These are phyloP conservation scores for Tiaroga cobitis DNA, from an alignment of 2,797 vertebrate species.

Conservation along the genomic window DNA sequence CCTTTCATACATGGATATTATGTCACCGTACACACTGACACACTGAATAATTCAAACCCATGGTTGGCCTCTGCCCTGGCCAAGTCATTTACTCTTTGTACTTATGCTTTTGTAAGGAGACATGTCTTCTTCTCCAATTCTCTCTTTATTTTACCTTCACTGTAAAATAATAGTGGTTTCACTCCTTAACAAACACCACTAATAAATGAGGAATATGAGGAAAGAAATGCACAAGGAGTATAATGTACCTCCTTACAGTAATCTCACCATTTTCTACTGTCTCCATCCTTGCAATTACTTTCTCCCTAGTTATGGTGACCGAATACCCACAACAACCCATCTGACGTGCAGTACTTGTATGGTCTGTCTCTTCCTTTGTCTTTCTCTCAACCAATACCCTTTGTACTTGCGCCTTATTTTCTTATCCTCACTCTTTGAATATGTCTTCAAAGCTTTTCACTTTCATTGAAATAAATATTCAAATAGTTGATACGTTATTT, in stretches of 20 bases:
- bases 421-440: background rate
- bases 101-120: conserved; percentile 24
- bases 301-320: background rate
- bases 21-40: background rate
- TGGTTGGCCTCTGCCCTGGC: background rate
- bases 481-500: background rate
- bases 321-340: background rate
- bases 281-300: background rate
- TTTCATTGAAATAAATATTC: background rate
- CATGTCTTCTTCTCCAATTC: background rate
- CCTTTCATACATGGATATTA: conserved; percentile 1
- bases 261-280: background rate
- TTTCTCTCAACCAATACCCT: background rate
- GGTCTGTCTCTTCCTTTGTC: background rate
- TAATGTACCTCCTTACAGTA: background rate
- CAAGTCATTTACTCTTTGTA: conserved; percentile 17
- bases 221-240: background rate
- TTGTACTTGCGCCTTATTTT: background rate
- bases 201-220: background rate
- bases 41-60: conserved; percentile 13
- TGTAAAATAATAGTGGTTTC: background rate
- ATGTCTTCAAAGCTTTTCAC: background rate
- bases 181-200: background rate
- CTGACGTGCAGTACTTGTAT: background rate
- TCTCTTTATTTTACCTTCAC: background rate